Base-by-base conservation (phyloP, 1,140 invertebrate species). In the Carposina sasakii region DNA sequence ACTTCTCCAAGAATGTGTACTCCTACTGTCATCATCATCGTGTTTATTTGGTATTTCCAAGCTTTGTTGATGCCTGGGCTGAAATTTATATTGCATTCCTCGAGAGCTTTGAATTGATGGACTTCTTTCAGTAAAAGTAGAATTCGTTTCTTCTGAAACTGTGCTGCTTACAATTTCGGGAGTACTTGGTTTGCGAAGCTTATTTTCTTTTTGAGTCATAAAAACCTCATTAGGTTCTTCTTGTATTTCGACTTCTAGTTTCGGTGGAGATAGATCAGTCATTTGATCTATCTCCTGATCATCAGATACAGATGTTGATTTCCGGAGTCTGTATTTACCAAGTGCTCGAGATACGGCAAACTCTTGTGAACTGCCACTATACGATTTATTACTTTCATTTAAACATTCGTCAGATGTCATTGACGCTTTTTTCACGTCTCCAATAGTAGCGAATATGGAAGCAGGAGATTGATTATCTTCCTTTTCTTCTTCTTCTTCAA, bases 1-100 rank as follows among this genome's bases (percentile, higher is more conserved):
- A 63, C 93, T 95, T 53, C 94, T 87, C 85, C 92, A 94, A 0
- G 94, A 95, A 84, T 95, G 92, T 2, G 92, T 95, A 71, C 93
- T 95, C 48, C 90, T 87, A 56, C 91, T 94, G 63, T 96, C 94
- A 46, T 96, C 94, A 53, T 95, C 94, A 54, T 93, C 90, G 48
- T 91, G 90, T 33, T 91, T 88, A 43, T 87, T 86, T 4, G 94
- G 94, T 54, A 95, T 93, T 77, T 95, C 93, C 23, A 95, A 87
- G 31, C 93, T 93, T 66, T 92, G 90, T 61, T 93, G 93, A 73
- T 92, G 91, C 57, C 89, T 84, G 2, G 91, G 87, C 49, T 89
- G 76, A 75, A 89, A 90, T 63, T 90, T 86, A 17, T 82, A 76
- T 19, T 81, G 77, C 50, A 88, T 75, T 34, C 87, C 85, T 45